phyloP scores from a whole-genome alignment of 2,888 invertebrate species.

The Athalia cordata region DNA sequence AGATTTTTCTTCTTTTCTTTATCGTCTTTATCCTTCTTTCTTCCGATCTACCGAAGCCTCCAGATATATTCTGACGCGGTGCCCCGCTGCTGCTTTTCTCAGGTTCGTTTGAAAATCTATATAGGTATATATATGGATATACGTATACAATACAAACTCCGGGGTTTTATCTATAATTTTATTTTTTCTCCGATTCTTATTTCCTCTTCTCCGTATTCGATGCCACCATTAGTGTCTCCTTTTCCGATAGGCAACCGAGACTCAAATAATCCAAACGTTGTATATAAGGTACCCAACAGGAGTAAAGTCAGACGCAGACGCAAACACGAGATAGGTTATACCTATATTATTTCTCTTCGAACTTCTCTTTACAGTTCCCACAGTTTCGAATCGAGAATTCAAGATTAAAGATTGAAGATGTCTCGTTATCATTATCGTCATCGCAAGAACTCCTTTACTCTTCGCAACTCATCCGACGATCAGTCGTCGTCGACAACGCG shows the following conservation, averaged over 20 bases:
- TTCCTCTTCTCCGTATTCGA: background rate
- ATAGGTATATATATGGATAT: too few species aligned
- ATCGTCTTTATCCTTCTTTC: background rate
- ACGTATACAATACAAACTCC: too few species aligned
- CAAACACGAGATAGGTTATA: background rate
- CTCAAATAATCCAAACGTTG: background rate
- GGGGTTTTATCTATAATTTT: background rate
- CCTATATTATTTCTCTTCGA: background rate
- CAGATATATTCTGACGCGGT: too few species aligned
- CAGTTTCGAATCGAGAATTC: slow-evolving; percentile 31
- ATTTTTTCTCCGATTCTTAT: slow-evolving; percentile 9
- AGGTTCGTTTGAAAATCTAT: too few species aligned
- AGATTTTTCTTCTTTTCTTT: background rate
- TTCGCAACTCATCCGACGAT: background rate
- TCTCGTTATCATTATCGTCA: slow-evolving; percentile 43
- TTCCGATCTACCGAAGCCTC: background rate
- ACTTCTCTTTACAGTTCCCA: background rate
- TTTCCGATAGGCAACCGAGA: slow-evolving; percentile 29
- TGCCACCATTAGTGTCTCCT: slow-evolving; percentile 28
- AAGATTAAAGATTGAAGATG: slow-evolving; percentile 32
- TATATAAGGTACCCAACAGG: too few species aligned
- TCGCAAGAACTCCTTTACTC: slow-evolving; percentile 18
- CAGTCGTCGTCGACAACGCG: background rate
- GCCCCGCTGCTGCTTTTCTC: too few species aligned
- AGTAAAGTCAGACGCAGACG: background rate